Percentiles rank a stretch among this genome's conserved stretches.
Conservation (phyloP, 2,113 vertebrate species). For the Pachyramphus minor region DNA sequence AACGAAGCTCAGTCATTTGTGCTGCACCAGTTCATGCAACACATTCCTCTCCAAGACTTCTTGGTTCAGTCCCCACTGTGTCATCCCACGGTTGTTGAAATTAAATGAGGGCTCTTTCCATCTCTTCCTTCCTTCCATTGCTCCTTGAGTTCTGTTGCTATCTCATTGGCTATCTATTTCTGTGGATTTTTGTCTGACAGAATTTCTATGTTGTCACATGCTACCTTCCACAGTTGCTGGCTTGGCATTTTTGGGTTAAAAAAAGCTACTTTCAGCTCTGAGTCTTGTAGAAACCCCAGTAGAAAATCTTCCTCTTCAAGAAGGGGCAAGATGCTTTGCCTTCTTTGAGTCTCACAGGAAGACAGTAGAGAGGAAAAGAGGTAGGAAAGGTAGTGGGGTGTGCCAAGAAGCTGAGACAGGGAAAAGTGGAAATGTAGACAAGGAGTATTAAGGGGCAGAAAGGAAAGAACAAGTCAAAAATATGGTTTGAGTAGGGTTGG, state of each 20-base stretch:
- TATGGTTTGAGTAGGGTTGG: background rate
- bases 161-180: slow-evolving; percentile 9
- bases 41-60: background rate
- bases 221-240: background rate
- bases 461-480: background rate
- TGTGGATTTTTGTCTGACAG: background rate
- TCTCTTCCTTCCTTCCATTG: background rate
- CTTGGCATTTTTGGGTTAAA: background rate
- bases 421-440: background rate
- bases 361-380: background rate
- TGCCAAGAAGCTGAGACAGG: background rate
- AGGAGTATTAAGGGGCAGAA: background rate
- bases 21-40: background rate
- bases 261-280: background rate
- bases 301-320: background rate
- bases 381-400: background rate
- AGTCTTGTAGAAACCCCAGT: background rate
- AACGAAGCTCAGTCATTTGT: background rate
- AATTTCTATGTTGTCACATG: background rate
- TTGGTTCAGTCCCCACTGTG: background rate
- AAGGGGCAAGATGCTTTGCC: background rate
- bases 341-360: background rate
- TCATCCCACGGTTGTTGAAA: background rate
- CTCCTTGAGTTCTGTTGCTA: background rate
- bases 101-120: background rate